Evolutionary conservation across 2,113 vertebrate species (phyloP), one percentile per base, ranked within the genome.

Genomic region (Oncorhynchus masou): DNA sequence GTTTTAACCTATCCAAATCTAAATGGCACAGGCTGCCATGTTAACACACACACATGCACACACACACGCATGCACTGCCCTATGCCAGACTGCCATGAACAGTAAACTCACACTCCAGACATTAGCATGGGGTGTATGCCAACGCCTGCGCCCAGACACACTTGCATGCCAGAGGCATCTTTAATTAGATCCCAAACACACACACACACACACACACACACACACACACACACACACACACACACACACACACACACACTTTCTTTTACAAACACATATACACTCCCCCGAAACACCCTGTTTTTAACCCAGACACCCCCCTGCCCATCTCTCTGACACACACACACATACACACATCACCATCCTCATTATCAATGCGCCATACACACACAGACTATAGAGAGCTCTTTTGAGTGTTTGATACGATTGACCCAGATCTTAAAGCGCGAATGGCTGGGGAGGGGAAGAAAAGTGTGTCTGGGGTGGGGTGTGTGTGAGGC

Each of bases 351-450:
- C 49, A 57, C 71, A 57, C 71, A 45, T 15, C 59, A 62, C n/a
- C 25, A 7, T 75, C 60, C 79, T 83, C 75, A 83, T 81, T 85
- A 79, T 57, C 51, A 77, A 73, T 76, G 51, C 48, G 49, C 65
- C 66, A 73, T 81, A 86, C 3, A 54, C 2, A 73, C 54, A 49
- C 71, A 48, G 22, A 73, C 24, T 62, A 54, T 68, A 49, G 72
- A 77, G 66, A 75, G 68, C 70, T 12, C 51, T 75, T 76, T 85
- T 81, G 79, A 79, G 88, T 70, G 79, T 89, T 81, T 87, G 83
- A 90, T 88, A 88, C 70, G 81, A 84, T 83, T 93, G 92, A 93
- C 92, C 92, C 88, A 93, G 90, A 93, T 93, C 88, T 90, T 76
- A 77, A 79, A 86, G 74, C 51, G 73, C 80, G 77, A 71, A 45